Conservation (phyloP, 92 coral and sea anemone species). For the Plumapathes pennacea region DNA sequence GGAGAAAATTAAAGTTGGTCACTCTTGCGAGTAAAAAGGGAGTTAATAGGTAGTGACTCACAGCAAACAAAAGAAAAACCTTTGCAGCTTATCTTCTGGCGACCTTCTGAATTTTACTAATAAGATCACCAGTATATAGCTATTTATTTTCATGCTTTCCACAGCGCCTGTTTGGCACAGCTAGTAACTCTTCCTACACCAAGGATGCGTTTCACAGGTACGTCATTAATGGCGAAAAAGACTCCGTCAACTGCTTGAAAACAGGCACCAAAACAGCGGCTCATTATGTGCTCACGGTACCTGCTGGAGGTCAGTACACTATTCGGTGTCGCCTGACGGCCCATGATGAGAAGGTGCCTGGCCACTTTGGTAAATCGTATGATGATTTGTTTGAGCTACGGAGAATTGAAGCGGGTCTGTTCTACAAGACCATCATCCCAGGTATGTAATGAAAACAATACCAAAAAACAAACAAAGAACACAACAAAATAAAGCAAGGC, state of each 20-base stretch:
- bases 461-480: no score
- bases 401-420: slow-evolving; percentile 64
- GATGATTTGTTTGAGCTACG: slow-evolving; percentile 49
- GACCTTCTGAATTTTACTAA: no score
- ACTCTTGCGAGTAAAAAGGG: no score
- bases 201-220: slow-evolving; percentile 87
- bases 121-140: no score
- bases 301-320: slow-evolving; percentile 50
- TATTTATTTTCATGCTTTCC: neutral
- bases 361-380: slow-evolving; percentile 48
- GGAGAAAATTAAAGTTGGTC: no score
- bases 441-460: no score
- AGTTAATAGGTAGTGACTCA: no score
- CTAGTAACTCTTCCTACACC: slow-evolving; percentile 53
- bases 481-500: no score
- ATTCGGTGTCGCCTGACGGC: slow-evolving; percentile 70
- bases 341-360: slow-evolving; percentile 31
- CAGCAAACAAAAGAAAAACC: no score
- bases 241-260: slow-evolving; percentile 49
- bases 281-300: slow-evolving; percentile 65
- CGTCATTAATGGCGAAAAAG: slow-evolving; percentile 57
- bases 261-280: slow-evolving; percentile 82
- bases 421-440: slow-evolving; percentile 66
- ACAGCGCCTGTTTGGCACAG: slow-evolving; percentile 55
- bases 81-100: no score